Base-by-base conservation (phyloP, 2,113 vertebrate genomes). In the Aegotheles bennettii region DNA sequence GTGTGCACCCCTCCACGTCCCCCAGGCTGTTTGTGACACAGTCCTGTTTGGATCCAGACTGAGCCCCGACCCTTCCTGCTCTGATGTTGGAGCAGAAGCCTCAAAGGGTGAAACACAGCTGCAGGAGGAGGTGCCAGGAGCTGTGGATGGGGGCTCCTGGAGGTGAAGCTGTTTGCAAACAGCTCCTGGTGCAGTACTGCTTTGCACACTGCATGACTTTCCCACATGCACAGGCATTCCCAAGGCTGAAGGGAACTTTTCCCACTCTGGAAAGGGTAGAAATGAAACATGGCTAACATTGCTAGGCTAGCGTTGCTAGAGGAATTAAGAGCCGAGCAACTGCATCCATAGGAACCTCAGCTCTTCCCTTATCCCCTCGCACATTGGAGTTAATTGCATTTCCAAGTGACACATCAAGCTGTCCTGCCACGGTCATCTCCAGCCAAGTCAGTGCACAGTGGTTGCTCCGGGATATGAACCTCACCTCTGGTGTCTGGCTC, bases 241-340 rank as follows among this genome's bases (percentile, higher is more conserved):
- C 69, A 53, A 69, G 61, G 87, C 87, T 71, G 65, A 60, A 48
- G n/a, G 65, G 80, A 90, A 77, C 93, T 77, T 87, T 43, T 83
- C 21, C 38, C 7, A 3, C 70, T 96, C 73, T 71, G 38, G 60
- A 59, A 91, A 79, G 48, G 74, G 48, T 89, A 71, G 81, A 75
- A 92, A 75, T 21, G 67, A 73, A 83, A 69, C 0, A 0, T 69
- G 88, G 92, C 68, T 87, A 83, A 61, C 59, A 85, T 57, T 1
- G 2, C 94, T 68, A 85, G 85, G 78, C 82, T 87, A 29, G 85
- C 6, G 40, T 93, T 95, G 96, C 94, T 95, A 88, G 92, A 88
- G 82, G 94, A 93, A 87, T 91, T 93, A 93, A 91, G 36, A 96
- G 61, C 96, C 40, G 33, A 96, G 90, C 95, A 94, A 91, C 96